Evolutionary conservation across 2,113 vertebrate genomes (phyloP), one percentile per base, ranked within the genome.

Genomic region (Colinus virginianus): DNA sequence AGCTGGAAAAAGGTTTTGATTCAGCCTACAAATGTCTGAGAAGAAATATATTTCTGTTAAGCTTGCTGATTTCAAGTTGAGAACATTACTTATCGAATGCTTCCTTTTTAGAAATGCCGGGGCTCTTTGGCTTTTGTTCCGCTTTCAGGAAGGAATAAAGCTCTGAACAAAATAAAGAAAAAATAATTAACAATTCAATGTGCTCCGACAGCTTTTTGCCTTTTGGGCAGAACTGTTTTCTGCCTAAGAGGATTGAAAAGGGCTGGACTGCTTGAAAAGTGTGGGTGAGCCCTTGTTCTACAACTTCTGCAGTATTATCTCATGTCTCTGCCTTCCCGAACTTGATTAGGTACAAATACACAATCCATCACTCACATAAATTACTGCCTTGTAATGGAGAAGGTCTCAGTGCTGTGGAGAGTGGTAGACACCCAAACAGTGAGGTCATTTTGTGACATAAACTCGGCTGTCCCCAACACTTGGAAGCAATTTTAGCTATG

Each of bases 281-380:
- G 7, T 0, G 1, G 19, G 22, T 2, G 20, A 76, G 2, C 3
- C 38, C 53, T 40, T 26, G 17, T 30, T 49, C 16, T 1, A 25
- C 2, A 11, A 2, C 0, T 0, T 13, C 49, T 68, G 38, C 46
- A 59, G 70, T 2, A 13, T 43, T 62, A 45, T 5, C 48, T 61
- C 58, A 53, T 0, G 1, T 43, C 22, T 69, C 43, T 11, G 61
- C 23, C 49, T 89, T 86, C 61, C 61, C 22, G 28, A 69, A 32
- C 56, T 88, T 43, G 7, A 69, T 55, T 21, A 75, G 58, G 43
- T 55, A 46, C 43, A 69, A 75, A 36, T 43, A 38, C 0, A 7
- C 28, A 43, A 70, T 78, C 46, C 62, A 43, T 34, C 67, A 43
- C 40, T 34, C 43, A 48, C 53, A 89, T 13, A 75, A 86, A 58